phyloP scores from a whole-genome alignment of 1,140 invertebrate genomes.

The Drosophila mauritiana region DNA sequence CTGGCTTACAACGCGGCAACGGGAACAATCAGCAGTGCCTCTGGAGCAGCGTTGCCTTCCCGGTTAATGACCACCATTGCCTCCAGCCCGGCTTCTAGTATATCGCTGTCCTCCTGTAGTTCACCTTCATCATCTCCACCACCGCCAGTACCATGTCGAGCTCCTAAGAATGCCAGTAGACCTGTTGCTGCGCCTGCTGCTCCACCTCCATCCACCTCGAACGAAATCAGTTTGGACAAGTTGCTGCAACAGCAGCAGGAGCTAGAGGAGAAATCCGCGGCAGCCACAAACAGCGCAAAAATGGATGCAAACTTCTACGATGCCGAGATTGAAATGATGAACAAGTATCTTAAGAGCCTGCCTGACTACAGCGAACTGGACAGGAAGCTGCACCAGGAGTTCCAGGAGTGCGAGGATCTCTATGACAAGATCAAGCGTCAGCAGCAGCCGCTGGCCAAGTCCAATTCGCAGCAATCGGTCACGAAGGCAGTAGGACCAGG shows the following conservation, averaged over 20 bases:
- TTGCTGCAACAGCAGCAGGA: slow-evolving; percentile 76
- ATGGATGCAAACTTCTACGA: slow-evolving; percentile 82
- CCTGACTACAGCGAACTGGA: slow-evolving; percentile 84
- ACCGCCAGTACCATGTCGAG: slow-evolving; percentile 71
- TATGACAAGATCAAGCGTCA: slow-evolving; percentile 77
- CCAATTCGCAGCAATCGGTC: slow-evolving; percentile 74
- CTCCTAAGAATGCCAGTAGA: slow-evolving; percentile 57
- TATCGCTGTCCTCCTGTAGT: slow-evolving; percentile 78
- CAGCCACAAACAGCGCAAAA: slow-evolving; percentile 68
- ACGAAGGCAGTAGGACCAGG: slow-evolving; percentile 11
- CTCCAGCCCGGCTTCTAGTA: slow-evolving; percentile 69
- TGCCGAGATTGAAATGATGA: slow-evolving; percentile 84
- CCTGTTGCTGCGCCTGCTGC: not conserved
- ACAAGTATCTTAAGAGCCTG: slow-evolving; percentile 83
- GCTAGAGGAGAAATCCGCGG: slow-evolving; percentile 71
- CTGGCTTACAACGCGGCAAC: slow-evolving; percentile 76
- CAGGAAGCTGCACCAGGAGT: slow-evolving; percentile 81
- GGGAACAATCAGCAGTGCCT: slow-evolving; percentile 60
- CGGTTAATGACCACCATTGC: slow-evolving; percentile 68
- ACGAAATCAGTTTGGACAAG: slow-evolving; percentile 71
- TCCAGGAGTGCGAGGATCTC: slow-evolving; percentile 82
- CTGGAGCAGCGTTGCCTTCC: slow-evolving; percentile 48
- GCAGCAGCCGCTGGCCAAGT: slow-evolving; percentile 73
- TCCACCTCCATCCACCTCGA: not conserved
- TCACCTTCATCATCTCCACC: slow-evolving; percentile 78